These are phyloP conservation scores for Cuniculus paca DNA, from an alignment of 2,797 vertebrate genomes.

Conservation along the genomic window DNA sequence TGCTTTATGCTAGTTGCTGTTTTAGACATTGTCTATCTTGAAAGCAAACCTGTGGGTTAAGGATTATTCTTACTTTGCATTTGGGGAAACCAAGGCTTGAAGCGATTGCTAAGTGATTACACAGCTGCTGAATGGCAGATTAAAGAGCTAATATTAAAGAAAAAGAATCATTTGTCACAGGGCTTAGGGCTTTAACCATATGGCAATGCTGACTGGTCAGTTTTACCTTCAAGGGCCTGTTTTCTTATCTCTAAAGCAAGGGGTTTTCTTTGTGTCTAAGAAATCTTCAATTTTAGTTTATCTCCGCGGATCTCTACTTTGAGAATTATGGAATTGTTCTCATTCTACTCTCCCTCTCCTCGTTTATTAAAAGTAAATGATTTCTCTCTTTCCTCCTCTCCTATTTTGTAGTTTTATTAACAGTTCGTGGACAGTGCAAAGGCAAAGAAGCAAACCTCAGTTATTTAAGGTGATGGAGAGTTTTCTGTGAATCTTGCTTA, in stretches of 20 bases:
- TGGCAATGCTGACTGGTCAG: not conserved
- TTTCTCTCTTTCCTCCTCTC: not conserved
- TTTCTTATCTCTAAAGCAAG: slow-evolving; percentile 38
- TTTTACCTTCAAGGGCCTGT: slow-evolving; percentile 19
- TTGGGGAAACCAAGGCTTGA: slow-evolving; percentile 42
- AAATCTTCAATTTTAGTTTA: slow-evolving; percentile 63
- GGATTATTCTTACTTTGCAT: slow-evolving; percentile 14
- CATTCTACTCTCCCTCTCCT: not conserved
- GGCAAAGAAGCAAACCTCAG: slow-evolving; percentile 20
- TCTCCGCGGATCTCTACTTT: not conserved
- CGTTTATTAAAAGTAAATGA: not conserved
- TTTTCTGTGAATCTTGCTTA: slow-evolving; percentile 60
- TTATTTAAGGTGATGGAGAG: slow-evolving; percentile 34
- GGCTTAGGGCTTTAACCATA: slow-evolving; percentile 44
- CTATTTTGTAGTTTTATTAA: not conserved
- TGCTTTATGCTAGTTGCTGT: not conserved
- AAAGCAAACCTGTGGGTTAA: not conserved
- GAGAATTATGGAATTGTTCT: slow-evolving; percentile 38
- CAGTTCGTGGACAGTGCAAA: not conserved
- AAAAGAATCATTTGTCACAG: not conserved
- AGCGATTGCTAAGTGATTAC: not conserved
- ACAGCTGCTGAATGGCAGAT: not conserved
- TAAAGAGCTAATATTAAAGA: slow-evolving; percentile 22
- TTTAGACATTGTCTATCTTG: slow-evolving; percentile 10
- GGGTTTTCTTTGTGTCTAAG: not conserved